Evolutionary conservation across 2,113 vertebrate species (phyloP).

Genomic region (Cyphomyrus discorhynchus): DNA sequence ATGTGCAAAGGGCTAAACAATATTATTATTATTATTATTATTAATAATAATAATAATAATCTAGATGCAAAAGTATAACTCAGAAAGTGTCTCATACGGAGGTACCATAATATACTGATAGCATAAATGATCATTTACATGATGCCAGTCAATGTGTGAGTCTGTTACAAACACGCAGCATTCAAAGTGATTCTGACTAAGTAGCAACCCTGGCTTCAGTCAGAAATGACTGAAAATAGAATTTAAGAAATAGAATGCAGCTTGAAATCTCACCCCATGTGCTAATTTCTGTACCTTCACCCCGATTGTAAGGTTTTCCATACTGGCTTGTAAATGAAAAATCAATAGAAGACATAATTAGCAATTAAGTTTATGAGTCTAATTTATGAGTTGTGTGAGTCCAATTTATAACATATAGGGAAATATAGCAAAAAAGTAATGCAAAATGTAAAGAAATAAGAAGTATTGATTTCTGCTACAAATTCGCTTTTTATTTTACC

Average conservation of each 20-base stretch:
- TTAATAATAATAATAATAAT: background rate
- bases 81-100: background rate
- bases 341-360: background rate
- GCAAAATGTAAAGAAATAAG: background rate
- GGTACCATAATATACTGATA: background rate
- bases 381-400: background rate
- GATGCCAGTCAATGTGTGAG: background rate
- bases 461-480: background rate
- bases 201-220: background rate
- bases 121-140: background rate
- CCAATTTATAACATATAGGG: background rate
- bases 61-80: background rate
- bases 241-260: background rate
- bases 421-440: background rate
- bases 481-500: background rate
- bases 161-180: background rate
- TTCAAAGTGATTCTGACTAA: background rate
- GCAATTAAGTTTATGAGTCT: background rate
- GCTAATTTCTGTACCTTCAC: background rate
- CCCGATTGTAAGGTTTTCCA: background rate
- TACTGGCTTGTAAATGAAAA: background rate
- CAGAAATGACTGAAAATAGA: background rate
- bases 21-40: conserved; percentile 1
- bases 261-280: background rate
- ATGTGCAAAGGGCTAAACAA: background rate